A percentile compares a stretch with the other conserved stretches of the same genome.
Evolutionary conservation across 2,797 vertebrate genomes (phyloP).

Genomic region (Myotis pilosus): DNA sequence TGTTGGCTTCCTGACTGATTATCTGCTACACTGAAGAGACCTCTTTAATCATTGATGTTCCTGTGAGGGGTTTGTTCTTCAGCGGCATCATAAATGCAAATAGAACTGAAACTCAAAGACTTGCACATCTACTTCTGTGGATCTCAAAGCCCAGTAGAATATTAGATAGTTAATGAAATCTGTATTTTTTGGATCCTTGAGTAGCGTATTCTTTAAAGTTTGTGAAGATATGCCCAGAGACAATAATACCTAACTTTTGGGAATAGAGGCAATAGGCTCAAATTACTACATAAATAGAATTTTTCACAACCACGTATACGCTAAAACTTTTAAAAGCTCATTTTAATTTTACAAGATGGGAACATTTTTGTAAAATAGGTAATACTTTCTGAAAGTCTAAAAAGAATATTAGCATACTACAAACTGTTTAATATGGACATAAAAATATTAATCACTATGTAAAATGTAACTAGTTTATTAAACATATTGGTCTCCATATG

Average conservation of each 20-base stretch:
- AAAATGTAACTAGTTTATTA: background rate
- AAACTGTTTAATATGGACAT: background rate
- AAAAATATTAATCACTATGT: background rate
- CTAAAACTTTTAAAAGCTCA: background rate
- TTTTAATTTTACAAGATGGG: slow-evolving; percentile 26
- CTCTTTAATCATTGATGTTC: slow-evolving; percentile 68
- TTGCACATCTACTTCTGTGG: slow-evolving; percentile 10
- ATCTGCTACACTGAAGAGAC: background rate
- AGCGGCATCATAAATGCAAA: slow-evolving; percentile 48
- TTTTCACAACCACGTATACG: background rate
- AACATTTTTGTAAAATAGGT: background rate
- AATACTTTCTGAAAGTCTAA: slow-evolving; percentile 31
- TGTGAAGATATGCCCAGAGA: background rate
- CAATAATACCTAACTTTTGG: slow-evolving; percentile 30
- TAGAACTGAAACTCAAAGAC: slow-evolving; percentile 36
- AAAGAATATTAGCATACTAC: background rate
- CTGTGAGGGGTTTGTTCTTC: slow-evolving; percentile 49
- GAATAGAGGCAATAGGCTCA: slow-evolving; percentile 1
- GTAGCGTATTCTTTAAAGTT: slow-evolving; percentile 29
- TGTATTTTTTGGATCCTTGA: slow-evolving; percentile 38
- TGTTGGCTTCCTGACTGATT: slow-evolving; percentile 19
- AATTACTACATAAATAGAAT: slow-evolving; percentile 31
- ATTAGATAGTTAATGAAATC: slow-evolving; percentile 66
- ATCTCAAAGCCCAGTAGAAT: slow-evolving; percentile 36
- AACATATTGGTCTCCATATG: background rate